Base-by-base conservation (phyloP, 2,113 vertebrate species). In the Rhombomys opimus region DNA sequence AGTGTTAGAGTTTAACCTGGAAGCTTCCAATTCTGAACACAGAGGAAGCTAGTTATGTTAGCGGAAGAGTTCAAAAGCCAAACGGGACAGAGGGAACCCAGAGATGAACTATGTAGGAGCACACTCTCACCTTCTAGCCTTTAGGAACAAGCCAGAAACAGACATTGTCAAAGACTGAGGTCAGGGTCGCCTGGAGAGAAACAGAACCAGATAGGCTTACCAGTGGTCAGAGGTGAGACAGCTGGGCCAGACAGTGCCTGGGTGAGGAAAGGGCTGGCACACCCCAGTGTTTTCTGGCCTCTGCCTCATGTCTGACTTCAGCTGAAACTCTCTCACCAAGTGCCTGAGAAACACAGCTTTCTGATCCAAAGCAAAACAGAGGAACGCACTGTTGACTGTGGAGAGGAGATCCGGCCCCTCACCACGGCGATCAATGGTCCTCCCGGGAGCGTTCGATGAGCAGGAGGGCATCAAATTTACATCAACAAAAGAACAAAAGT, bases 181-280 rank as follows among this genome's bases (percentile, higher is more conserved):
- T 73, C 70, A 92, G 87, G 32, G 59, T 90, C 65, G 46, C 20
- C 41, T 89, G 52, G 20, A 81, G 12, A 23, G 59, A 85, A 46
- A 57, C 14, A 54, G 77, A 91, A 12, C 12, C 17, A 63, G 12
- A 72, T 15, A 61, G 7, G 13, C 3, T 25, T 82, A 14, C 25
- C 41, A 30, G 35, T 91, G 25, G 27, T 61, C 35, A 65, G 61
- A 92, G 18, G 93, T 17, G 30, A 95, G 54, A 91, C 11, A 82
- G 6, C 20, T 50, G 89, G 50, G 27, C 87, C 27, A 85, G 67
- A 38, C 35, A 63, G 1, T 13, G 8, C 32, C 41, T 30, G 50
- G 89, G 10, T 77, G 61, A 70, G 54, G 87, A 27, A 91, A 63
- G 8, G 6, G 67, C 12, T 2, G 9, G 8, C 52, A 25, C 30